phyloP scores from a whole-genome alignment of 2,888 invertebrate genomes.

The Cristatella mucedo region DNA sequence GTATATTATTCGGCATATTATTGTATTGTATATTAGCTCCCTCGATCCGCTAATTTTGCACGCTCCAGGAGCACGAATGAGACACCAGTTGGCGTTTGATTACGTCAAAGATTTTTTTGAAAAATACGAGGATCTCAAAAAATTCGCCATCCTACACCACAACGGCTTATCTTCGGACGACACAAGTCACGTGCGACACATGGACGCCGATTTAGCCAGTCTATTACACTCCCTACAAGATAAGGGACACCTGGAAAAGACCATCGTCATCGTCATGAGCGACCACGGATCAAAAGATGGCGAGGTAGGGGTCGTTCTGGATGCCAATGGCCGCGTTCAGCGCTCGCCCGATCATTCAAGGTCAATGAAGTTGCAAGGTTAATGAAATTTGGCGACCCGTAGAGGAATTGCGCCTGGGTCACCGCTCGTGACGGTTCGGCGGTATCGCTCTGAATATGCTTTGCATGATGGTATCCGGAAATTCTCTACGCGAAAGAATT shows the following conservation, averaged over 20 bases:
- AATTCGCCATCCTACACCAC: slow-evolving; percentile 25
- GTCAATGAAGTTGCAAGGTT: too few relatives aligned
- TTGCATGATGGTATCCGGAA: too few relatives aligned
- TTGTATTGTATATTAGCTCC: background rate
- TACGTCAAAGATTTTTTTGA: slow-evolving; percentile 26
- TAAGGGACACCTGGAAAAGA: slow-evolving; percentile 20
- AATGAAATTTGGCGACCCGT: too few relatives aligned
- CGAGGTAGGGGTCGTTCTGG: too few relatives aligned
- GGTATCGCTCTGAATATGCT: too few relatives aligned
- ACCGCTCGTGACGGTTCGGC: too few relatives aligned
- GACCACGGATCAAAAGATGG: too few relatives aligned
- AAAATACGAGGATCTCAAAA: slow-evolving; percentile 21
- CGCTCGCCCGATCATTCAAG: too few relatives aligned
- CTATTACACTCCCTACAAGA: slow-evolving; percentile 18
- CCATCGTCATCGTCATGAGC: slow-evolving; percentile 24
- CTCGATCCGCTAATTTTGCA: background rate
- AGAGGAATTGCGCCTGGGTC: too few relatives aligned
- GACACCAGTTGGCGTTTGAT: slow-evolving; percentile 23
- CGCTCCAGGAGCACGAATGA: slow-evolving; percentile 14
- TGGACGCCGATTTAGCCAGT: slow-evolving; percentile 25
- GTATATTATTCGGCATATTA: background rate
- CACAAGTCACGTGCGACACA: slow-evolving; percentile 26
- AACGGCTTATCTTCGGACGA: slow-evolving; percentile 26
- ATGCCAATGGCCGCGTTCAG: too few relatives aligned
- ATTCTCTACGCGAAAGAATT: too few relatives aligned